Conservation (phyloP, 1,140 invertebrate genomes). For the Sminthurides bifidus region DNA sequence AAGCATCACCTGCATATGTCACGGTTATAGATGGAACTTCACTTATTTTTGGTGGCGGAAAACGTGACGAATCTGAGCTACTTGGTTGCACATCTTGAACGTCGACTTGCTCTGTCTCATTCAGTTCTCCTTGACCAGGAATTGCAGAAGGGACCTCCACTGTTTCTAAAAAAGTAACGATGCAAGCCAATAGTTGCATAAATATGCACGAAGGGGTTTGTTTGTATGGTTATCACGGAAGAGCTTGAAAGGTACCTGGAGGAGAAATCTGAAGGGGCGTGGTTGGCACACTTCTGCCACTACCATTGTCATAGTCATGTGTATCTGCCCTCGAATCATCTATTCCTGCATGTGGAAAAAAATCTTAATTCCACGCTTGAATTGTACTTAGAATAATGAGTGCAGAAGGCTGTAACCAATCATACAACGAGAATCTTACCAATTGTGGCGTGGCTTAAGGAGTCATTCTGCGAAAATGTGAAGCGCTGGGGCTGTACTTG, state of each 20-base stretch:
- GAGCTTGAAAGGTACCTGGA: conserved; percentile 37
- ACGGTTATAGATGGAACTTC: conserved; percentile 25
- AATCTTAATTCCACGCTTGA: neutral
- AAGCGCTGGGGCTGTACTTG: conserved; percentile 44
- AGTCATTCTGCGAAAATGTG: too few species aligned
- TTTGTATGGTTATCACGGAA: too few species aligned
- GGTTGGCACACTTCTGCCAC: conserved; percentile 55
- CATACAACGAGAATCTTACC: too few species aligned
- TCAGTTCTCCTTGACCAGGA: conserved; percentile 8
- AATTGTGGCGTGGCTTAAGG: too few species aligned
- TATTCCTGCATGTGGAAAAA: too few species aligned
- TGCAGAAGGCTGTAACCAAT: too few species aligned
- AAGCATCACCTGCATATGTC: conserved; percentile 23
- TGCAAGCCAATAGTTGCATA: neutral
- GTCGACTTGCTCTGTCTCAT: conserved; percentile 6
- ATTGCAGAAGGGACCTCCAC: conserved; percentile 10
- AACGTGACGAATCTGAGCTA: conserved; percentile 16
- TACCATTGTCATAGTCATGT: conserved; percentile 52
- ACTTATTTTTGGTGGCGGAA: neutral
- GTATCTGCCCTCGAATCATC: conserved; percentile 63
- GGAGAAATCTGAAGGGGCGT: conserved; percentile 60
- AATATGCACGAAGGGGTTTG: too few species aligned
- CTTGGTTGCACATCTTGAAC: conserved; percentile 20
- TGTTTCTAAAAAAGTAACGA: neutral
- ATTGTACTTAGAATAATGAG: neutral